A percentile compares a stretch with the other conserved stretches of the same genome.
Evolutionary conservation across 2,113 vertebrate species (phyloP).

Genomic region (Cavia aperea): DNA sequence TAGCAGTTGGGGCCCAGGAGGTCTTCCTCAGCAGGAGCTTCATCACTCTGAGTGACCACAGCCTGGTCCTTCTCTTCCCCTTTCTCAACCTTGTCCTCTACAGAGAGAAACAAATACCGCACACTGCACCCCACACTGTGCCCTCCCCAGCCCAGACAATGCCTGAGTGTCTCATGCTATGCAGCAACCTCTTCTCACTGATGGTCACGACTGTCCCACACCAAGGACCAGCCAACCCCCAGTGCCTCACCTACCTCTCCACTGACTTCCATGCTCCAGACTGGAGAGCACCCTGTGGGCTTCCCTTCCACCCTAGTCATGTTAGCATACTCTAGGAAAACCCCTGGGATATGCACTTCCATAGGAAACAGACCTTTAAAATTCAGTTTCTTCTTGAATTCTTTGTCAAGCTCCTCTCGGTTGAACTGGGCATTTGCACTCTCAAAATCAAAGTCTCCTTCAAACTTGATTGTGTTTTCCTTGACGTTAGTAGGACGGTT

Average conservation of each 20-base stretch:
- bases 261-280: not conserved
- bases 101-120: conserved; percentile 20
- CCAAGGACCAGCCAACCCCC: not conserved
- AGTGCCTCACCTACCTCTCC: not conserved
- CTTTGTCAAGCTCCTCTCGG: conserved; percentile 89
- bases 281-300: not conserved
- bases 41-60: conserved; percentile 77
- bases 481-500: conserved; percentile 81
- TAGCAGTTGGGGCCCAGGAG: conserved; percentile 88
- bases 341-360: not conserved
- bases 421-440: conserved; percentile 96
- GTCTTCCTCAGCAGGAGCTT: conserved; percentile 75
- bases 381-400: conserved; percentile 82
- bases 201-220: not conserved
- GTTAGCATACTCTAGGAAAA: not conserved
- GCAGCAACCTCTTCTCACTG: not conserved
- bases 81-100: conserved; percentile 80
- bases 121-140: fast-evolving
- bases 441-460: conserved; percentile 98
- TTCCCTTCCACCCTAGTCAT: too few species aligned
- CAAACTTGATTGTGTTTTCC: conserved; percentile 90
- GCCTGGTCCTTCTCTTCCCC: conserved; percentile 81
- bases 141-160: not conserved
- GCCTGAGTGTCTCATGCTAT: not conserved
- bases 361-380: conserved; percentile 80